Conservation (phyloP, 2,113 vertebrate species). For the Anas platyrhynchos region DNA sequence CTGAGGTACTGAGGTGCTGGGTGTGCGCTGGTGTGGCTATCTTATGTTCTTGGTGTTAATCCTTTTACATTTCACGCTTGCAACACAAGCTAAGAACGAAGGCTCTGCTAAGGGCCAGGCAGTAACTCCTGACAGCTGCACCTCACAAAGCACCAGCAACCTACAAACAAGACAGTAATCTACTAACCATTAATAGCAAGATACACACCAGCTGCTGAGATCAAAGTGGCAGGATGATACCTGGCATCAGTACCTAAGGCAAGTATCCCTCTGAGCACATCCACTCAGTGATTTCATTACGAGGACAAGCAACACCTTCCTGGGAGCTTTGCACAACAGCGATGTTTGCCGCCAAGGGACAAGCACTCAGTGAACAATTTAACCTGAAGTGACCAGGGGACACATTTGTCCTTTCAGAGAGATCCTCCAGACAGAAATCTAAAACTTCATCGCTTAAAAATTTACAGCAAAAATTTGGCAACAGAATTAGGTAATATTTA, state of each 20-base stretch:
- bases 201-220: neutral
- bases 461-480: neutral
- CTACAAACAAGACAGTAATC: neutral
- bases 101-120: neutral
- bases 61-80: neutral
- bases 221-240: neutral
- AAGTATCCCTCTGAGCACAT: neutral
- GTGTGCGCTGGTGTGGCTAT: neutral
- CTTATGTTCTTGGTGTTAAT: neutral
- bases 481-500: neutral
- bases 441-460: neutral
- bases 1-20: neutral
- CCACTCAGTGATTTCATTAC: neutral
- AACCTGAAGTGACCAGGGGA: neutral
- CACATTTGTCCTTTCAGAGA: neutral
- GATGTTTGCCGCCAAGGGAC: neutral
- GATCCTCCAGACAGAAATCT: neutral
- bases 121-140: neutral
- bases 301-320: neutral
- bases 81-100: neutral
- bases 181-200: conserved; percentile 22
- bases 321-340: neutral
- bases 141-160: neutral
- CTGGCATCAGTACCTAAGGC: neutral
- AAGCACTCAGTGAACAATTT: neutral